Evolutionary conservation across 2,888 invertebrate genomes (phyloP), one percentile per base, ranked within the genome.

Genomic region (Eilema sororculum): DNA sequence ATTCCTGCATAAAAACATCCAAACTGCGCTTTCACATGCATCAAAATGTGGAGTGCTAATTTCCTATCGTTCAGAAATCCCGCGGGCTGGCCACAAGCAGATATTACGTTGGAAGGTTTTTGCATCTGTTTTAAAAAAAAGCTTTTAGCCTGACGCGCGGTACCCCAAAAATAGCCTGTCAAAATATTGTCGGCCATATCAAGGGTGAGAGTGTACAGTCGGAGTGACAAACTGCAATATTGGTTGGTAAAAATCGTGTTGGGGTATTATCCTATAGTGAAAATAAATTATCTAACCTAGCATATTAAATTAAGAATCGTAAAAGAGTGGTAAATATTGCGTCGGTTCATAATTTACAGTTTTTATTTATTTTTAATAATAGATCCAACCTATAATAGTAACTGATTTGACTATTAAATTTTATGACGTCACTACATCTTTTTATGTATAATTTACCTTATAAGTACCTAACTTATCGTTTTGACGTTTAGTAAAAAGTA

Each of bases 141-240:
- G 86, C 90, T 91, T 91, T 92, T 89, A 90, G 78, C 76, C 68
- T 74, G 80, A 80, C 76, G 80, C 76, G 81, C 77, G 78, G 84
- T 78, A 79, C 89, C 90, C 86, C 87, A 89, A 89, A 89, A 89
- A 89, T 88, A 77, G 87, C 83, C 88, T 91, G 93, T 92, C 93
- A 92, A 91, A 93, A 92, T 89, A 91, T 87, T 85, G 88, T 83
- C 90, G 91, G 90, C 79, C 68, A 80, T 87, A 85, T 91, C 89
- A 90, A 90, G 90, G 89, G 86, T 84, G 85, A 84, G 69, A 33
- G 84, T n/a, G n/a, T 87, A 87, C 85, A 78, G 81, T 84, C 83
- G 46, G 52, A 56, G 9, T 12, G 57, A 75, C 24, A 72, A 60
- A 62, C 69, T 69, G 37, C 8, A 12, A 10, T 12, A n/a, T 60